Evolutionary conservation across 2,888 invertebrate species (phyloP), one percentile per base, ranked within the genome.

Genomic region (Poecilus cupreus): DNA sequence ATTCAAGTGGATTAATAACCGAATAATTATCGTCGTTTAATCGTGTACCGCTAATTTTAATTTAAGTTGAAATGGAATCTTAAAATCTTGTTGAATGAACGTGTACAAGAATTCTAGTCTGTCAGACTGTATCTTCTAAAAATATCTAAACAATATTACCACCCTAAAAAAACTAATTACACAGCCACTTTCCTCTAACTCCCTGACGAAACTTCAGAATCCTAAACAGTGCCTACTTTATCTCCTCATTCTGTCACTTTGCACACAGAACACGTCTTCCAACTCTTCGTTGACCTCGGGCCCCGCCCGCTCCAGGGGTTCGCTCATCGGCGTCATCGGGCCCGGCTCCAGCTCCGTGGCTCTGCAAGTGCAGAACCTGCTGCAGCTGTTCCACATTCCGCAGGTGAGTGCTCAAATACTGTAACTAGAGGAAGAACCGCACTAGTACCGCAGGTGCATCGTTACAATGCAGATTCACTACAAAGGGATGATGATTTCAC

Each of bases 301-400:
- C 16, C 22, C 39, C n/a, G 37, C 57, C 20, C 72, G 60, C 46
- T 75, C 81, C 22, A 57, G 86, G 72, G 89, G 90, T 70, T 91
- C 91, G 8, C 89, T 94, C 78, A 92, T 94, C 60, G 94, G 93
- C 20, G 93, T 96, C 80, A 92, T 95, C 75, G 95, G 95, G 10
- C 95, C 95, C 0, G 95, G 94, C 5, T 93, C 94, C 77, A 94
- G 94, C 87, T 92, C 93, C 54, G 93, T 94, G 37, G 93, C 95
- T 1, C 89, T 92, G 83, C 93, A 94, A 88, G 93, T 95, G 22
- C 95, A 96, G 88, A 95, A 95, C 89, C 89, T 96, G 80, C 90
- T 96, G 80, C 95, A 95, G 87, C 91, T 95, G 80, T 92, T 92
- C 86, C 90, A 91, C 82, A 90, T 92, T 82, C 92, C 92, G 6